Base-by-base conservation (phyloP, 2,113 vertebrate species). In the Sarotherodon lohbergeri region DNA sequence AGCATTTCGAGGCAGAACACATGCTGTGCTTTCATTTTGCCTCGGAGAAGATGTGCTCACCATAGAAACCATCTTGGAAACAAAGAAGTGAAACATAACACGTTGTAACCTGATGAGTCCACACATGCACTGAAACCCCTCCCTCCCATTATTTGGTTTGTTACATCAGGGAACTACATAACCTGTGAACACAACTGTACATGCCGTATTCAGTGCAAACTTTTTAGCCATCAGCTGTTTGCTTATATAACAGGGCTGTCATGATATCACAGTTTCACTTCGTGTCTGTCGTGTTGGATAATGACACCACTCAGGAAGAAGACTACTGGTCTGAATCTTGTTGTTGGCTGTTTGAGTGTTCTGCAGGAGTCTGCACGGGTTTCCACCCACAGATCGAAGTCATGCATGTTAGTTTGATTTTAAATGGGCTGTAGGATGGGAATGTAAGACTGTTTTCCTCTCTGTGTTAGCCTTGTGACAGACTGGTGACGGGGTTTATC, bases 31-130 rank as follows among this genome's bases (percentile, higher is more conserved):
- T 32, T 76, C 24, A 76, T 32, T 48, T 48, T 32, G 24, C 24
- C 46, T 66, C 3, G 0, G 24, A 50, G 14, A 76, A 0, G 3
- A 29, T 76, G 43, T 0, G 1, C 5, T 76, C 1, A 2, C 71
- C 24, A 50, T 76, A 50, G 71, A 76, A 76, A 76, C 24, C 11
- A 12, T 48, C 71, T 76, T 19, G 43, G 16, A 50, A 76, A 76
- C 43, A 76, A 76, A 76, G 71, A 76, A 19, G 43, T 76, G 43
- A 50, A 76, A 76, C 5, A 0, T 16, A 24, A 43, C n/a, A 66
- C 1, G 5, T 0, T 22, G n/a, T 24, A 71, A 71, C 66, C 66
- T 71, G 66, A 43, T 16, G n/a, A 14, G 14, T 71, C 66, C 36
- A 41, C 36, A 43, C 6, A 71, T 43, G 39, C 39, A 43, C 12